Percentiles rank a stretch among this genome's conserved stretches.
Conservation (phyloP, 2,113 vertebrate species). For the Spermophilus dauricus region DNA sequence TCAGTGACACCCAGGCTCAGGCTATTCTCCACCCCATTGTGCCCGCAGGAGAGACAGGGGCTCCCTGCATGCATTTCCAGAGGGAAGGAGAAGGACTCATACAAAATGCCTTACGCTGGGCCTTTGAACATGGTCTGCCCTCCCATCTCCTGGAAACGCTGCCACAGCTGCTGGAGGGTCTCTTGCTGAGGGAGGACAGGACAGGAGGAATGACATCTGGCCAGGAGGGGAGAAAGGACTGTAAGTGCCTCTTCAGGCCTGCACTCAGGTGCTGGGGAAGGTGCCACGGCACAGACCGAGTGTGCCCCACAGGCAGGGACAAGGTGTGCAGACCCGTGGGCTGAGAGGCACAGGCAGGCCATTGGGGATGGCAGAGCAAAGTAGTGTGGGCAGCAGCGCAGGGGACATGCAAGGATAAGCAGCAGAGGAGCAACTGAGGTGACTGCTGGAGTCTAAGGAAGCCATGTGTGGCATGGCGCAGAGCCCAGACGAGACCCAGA, state of each 20-base stretch:
- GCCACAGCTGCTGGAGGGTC: too few relatives aligned
- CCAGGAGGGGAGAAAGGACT: not conserved
- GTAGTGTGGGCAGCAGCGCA: too few relatives aligned
- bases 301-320: not conserved
- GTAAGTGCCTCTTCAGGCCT: too few relatives aligned
- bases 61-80: not conserved
- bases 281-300: accelerated
- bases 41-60: not conserved
- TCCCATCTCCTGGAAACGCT: not conserved
- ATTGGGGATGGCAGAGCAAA: too few relatives aligned
- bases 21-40: not conserved
- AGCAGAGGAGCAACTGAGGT: not conserved
- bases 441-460: not conserved
- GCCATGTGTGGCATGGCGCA: not conserved
- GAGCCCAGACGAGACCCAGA: too few relatives aligned
- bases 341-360: too few relatives aligned
- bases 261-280: not conserved
- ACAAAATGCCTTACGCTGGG: too few relatives aligned
- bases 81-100: not conserved
- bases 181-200: not conserved
- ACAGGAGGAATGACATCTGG: not conserved
- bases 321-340: too few relatives aligned
- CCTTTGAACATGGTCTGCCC: not conserved
- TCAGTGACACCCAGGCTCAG: not conserved
- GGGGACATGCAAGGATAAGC: too few relatives aligned